phyloP scores from a whole-genome alignment of 2,888 invertebrate species.

The Phengaris alcon region DNA sequence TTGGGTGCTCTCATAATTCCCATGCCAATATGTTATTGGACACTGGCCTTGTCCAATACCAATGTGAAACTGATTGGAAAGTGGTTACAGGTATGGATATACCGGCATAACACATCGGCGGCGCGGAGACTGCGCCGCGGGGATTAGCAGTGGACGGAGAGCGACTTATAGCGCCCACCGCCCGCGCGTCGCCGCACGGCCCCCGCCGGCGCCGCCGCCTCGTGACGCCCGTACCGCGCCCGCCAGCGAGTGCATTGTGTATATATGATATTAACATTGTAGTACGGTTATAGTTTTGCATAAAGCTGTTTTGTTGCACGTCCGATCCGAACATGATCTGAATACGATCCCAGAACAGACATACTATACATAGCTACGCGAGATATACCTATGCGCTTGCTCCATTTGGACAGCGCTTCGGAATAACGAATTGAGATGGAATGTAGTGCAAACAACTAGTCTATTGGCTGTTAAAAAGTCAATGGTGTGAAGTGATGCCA shows the following conservation, averaged over 20 bases:
- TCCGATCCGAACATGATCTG: too few species aligned
- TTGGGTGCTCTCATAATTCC: too few species aligned
- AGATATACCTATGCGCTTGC: too few species aligned
- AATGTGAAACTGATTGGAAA: neutral
- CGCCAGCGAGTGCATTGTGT: neutral
- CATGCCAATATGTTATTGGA: too few species aligned
- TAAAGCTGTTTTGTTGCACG: neutral
- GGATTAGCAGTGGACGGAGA: constrained; percentile 82
- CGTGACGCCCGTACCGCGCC: constrained; percentile 35
- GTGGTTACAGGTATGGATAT: constrained; percentile 68
- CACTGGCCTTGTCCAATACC: too few species aligned
- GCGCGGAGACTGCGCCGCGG: constrained; percentile 79
- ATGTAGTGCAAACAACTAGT: too few species aligned
- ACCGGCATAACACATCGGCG: constrained; percentile 71
- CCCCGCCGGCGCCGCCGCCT: constrained; percentile 29
- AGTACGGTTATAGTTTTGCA: neutral
- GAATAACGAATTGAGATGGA: too few species aligned
- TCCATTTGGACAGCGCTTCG: too few species aligned
- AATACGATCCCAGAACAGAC: too few species aligned
- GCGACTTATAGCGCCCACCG: constrained; percentile 71
- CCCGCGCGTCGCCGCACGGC: constrained; percentile 43
- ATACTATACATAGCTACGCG: too few species aligned
- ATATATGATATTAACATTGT: neutral
- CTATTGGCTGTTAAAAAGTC: too few species aligned
- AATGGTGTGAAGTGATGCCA: too few species aligned